Conservation (phyloP, 2,888 invertebrate genomes). For the Lasiommata megera region DNA sequence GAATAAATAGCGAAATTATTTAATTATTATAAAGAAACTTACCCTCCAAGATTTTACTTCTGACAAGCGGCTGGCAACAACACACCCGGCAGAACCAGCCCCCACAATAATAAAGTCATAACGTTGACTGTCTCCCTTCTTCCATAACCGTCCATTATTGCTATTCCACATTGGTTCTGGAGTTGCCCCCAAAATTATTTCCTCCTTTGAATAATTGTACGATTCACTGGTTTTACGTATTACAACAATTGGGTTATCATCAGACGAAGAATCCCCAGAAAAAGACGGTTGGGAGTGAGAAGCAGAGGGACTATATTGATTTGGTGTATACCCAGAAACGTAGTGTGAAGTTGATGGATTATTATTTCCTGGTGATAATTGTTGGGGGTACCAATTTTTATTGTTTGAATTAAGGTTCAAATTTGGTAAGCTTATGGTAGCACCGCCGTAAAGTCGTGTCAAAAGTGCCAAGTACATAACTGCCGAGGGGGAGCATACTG, state of each 20-base stretch:
- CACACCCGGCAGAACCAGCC: constrained; percentile 86
- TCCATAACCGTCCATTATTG: constrained; percentile 37
- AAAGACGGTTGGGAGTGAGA: background rate
- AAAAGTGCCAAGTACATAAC: background rate
- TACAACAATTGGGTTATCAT: too few species aligned
- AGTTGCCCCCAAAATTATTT: background rate
- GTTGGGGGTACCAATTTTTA: background rate
- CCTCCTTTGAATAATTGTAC: background rate
- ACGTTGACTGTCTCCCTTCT: constrained; percentile 52
- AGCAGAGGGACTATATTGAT: background rate
- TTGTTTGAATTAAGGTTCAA: background rate
- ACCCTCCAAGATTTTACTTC: constrained; percentile 71
- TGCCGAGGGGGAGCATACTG: background rate
- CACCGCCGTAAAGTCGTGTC: background rate
- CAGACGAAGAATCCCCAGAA: background rate
- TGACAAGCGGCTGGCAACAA: constrained; percentile 84
- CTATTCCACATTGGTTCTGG: background rate
- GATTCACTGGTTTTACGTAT: background rate
- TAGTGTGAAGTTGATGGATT: background rate
- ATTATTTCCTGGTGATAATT: background rate
- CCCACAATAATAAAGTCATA: constrained; percentile 85
- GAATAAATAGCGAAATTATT: background rate
- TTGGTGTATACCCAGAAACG: background rate
- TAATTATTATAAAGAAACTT: constrained; percentile 3
- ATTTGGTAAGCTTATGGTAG: constrained; percentile 5